A percentile compares a stretch with the other conserved stretches of the same genome.
Conservation (phyloP, 2,888 invertebrate genomes). For the Macrosoma leucophasiata region DNA sequence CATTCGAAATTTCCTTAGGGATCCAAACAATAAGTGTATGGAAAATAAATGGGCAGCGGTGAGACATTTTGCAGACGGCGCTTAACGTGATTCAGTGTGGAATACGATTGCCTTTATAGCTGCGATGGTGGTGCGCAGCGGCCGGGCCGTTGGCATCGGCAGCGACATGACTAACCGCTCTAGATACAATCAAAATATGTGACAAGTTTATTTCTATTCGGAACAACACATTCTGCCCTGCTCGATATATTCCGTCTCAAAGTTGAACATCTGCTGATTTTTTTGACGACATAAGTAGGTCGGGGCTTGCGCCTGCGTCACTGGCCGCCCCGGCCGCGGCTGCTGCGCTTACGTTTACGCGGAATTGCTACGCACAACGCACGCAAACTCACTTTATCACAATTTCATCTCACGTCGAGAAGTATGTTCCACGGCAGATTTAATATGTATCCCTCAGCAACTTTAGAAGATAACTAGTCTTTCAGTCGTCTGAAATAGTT, state of each 20-base stretch:
- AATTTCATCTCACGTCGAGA: no score
- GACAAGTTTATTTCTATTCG: slow-evolving; percentile 76
- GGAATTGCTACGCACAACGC: slow-evolving; percentile 59
- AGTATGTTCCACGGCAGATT: no score
- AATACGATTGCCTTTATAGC: slow-evolving; percentile 68
- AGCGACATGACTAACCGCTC: slow-evolving; percentile 73
- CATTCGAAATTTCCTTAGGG: neutral
- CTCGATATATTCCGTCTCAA: slow-evolving; percentile 66
- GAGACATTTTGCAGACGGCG: slow-evolving; percentile 76
- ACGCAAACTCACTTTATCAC: no score
- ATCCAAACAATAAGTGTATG: no score
- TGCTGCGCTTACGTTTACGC: slow-evolving; percentile 61
- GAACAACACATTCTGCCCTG: slow-evolving; percentile 67
- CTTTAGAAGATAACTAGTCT: no score
- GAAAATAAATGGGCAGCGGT: slow-evolving; percentile 53
- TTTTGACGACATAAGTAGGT: slow-evolving; percentile 73
- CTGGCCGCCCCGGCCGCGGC: slow-evolving; percentile 42
- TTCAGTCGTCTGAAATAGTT: no score
- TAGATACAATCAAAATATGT: slow-evolving; percentile 76
- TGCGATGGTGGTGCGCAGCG: slow-evolving; percentile 47
- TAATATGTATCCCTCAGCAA: no score
- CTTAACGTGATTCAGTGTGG: slow-evolving; percentile 70
- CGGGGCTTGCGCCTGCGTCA: slow-evolving; percentile 72
- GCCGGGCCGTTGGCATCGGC: slow-evolving; percentile 71
- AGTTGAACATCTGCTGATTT: slow-evolving; percentile 72